Conservation (phyloP, 2,113 vertebrate genomes). For the Trogon melanurus region DNA sequence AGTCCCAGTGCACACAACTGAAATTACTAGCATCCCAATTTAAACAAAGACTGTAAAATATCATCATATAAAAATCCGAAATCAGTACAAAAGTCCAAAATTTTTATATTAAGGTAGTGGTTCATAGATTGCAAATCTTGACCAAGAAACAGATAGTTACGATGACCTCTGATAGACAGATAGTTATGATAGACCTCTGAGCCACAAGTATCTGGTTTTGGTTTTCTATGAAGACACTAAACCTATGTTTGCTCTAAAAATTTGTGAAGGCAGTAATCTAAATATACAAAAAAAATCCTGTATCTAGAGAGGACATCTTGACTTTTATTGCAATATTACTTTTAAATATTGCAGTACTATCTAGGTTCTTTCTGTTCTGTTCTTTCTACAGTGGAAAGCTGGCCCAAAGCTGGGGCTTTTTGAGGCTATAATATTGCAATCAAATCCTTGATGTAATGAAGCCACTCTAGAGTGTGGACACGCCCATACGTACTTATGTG, state of each 20-base stretch:
- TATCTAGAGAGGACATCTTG: neutral
- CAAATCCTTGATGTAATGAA: neutral
- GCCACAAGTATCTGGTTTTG: neutral
- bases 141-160: neutral
- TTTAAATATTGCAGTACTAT: neutral
- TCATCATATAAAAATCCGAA: neutral
- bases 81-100: neutral
- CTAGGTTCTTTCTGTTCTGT: neutral
- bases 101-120: neutral
- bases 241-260: neutral
- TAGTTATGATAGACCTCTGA: neutral
- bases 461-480: neutral
- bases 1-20: neutral
- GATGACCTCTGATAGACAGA: neutral
- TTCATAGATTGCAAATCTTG: neutral
- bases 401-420: neutral
- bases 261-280: neutral
- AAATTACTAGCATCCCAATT: neutral
- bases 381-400: neutral
- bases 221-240: neutral
- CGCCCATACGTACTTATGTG: rapidly evolving
- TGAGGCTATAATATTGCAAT: neutral
- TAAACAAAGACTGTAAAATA: neutral
- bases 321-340: neutral
- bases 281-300: neutral